phyloP scores from a whole-genome alignment of 2,888 invertebrate genomes.

The Polia nebulosa region DNA sequence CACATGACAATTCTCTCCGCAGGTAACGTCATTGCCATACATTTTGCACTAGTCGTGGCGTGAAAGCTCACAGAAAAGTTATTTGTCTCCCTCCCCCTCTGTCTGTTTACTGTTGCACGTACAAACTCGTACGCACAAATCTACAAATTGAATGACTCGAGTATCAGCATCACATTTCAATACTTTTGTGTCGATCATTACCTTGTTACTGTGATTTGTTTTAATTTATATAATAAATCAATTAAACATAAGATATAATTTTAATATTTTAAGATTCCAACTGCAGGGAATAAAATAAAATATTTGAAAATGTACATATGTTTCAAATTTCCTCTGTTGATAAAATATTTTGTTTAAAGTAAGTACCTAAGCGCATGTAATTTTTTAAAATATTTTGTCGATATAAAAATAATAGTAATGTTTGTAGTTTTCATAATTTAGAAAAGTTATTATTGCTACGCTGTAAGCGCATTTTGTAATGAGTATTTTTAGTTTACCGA shows the following conservation, averaged over 20 bases:
- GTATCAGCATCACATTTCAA: constrained; percentile 80
- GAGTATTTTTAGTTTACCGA: constrained; percentile 82
- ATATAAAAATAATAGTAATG: constrained; percentile 65
- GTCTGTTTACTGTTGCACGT: constrained; percentile 26
- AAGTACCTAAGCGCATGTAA: constrained; percentile 73
- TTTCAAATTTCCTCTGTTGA: constrained; percentile 73
- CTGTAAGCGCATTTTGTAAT: constrained; percentile 88
- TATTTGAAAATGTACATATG: constrained; percentile 68
- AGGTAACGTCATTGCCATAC: too few relatives aligned
- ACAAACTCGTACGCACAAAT: constrained; percentile 59
- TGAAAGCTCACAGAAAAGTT: too few relatives aligned
- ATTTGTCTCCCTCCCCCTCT: too few relatives aligned
- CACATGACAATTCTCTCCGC: too few relatives aligned
- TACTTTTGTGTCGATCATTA: constrained; percentile 79
- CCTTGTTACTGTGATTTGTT: constrained; percentile 89
- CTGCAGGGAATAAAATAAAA: constrained; percentile 70
- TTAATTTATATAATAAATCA: constrained; percentile 80
- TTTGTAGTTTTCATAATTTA: constrained; percentile 73
- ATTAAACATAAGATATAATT: constrained; percentile 73
- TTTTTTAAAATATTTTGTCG: constrained; percentile 68
- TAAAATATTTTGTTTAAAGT: constrained; percentile 74
- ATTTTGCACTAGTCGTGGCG: too few relatives aligned
- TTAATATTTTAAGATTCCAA: constrained; percentile 80
- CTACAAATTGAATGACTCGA: constrained; percentile 47
- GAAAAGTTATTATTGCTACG: constrained; percentile 83